Evolutionary conservation across 2,113 vertebrate genomes (phyloP).

Genomic region (Pygoscelis antarcticus): DNA sequence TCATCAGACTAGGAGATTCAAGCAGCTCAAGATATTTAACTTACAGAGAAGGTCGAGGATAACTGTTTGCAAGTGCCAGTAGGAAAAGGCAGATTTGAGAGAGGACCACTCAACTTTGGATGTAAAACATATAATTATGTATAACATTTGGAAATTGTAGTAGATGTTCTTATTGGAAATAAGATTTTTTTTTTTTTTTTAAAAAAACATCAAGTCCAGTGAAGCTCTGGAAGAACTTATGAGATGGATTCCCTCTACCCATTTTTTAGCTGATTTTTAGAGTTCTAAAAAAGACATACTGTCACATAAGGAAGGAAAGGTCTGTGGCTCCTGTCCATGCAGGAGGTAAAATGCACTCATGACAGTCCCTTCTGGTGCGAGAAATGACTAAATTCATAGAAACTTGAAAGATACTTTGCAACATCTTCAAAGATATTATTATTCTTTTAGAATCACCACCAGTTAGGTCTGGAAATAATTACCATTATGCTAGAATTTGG

Average conservation of each 20-base stretch:
- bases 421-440: constrained; percentile 17
- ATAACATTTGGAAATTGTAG: neutral
- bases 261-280: neutral
- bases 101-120: neutral
- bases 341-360: neutral
- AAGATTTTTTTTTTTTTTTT: neutral
- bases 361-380: neutral
- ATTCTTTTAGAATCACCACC: neutral
- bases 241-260: neutral
- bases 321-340: neutral
- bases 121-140: neutral
- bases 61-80: neutral
- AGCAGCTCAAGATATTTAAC: constrained; percentile 2
- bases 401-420: constrained; percentile 17
- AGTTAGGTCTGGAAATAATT: constrained; percentile 32
- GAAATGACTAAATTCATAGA: neutral
- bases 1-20: neutral
- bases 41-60: neutral
- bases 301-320: neutral
- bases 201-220: neutral
- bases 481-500: neutral
- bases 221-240: neutral
- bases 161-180: neutral
- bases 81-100: neutral
- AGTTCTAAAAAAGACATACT: neutral